Evolutionary conservation across 2,888 invertebrate species (phyloP), one percentile per base, ranked within the genome.

Genomic region (Proisotoma minuta): DNA sequence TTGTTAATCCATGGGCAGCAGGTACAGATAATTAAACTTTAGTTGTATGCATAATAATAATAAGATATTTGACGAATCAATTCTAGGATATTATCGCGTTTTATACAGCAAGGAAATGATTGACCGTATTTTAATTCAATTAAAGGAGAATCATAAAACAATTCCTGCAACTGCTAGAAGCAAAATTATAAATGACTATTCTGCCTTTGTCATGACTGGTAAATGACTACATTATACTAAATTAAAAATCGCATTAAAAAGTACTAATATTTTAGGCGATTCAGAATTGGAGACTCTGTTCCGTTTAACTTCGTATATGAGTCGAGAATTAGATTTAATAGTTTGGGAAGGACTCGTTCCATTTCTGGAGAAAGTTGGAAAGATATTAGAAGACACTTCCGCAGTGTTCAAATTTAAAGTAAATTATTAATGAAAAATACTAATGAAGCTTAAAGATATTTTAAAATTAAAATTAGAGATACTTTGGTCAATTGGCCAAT

Each of bases 101-200:
- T 27, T 57, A 23, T 68, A 68, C 24, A 59, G 61, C 12, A 40
- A 47, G 1, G 26, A 0, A 1, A 26, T 61, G 24, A 22, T 40
- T 15, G 15, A 48, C 10, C 49, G 53, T 18, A 65, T 68, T 24
- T 2, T 39, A 5, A 20, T 47, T 2, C 22, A 59, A 22, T 29
- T 68, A 8, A 4, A 62, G 15, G 26, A 20, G 5, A 23, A 59
- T 18, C 63, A 68, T 49, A 8, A 4, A 22, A 28, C 24, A 23
- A 60, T 68, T 27, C 54, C 65, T 28, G 15, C 62, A 22, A 15
- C 40, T 15, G 59, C 57, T 43, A 49, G 65, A 39, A 54, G 59
- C 27, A 62, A 65, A 61, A 26, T 68, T 23, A n/a, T 68, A n/a
- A 53, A 65, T 53, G 68, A 68, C 28, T 63, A 63, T 26, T 65